Base-by-base conservation (phyloP, 2,113 vertebrate species). In the Coryphaenoides rupestris region DNA sequence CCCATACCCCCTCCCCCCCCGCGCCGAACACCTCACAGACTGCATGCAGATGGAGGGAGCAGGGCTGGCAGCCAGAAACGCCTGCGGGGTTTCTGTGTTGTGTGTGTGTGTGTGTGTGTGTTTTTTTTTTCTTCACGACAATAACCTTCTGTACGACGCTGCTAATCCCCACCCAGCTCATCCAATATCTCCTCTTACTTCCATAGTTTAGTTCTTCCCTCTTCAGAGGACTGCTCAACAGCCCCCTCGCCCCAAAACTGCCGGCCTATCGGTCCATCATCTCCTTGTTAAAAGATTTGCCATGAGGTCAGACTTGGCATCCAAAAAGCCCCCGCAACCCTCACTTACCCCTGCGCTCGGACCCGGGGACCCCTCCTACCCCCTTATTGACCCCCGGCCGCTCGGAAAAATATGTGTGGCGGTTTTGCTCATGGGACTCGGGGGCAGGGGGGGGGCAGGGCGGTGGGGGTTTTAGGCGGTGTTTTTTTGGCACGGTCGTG, bases 401-500 rank as follows among this genome's bases (percentile, higher is more conserved):
- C 82, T 85, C 83, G 83, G 13, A 69, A 46, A 84, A 89, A 88
- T 85, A 85, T 84, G 87, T n/a, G n/a, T 86, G 76, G 86, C 73
- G 87, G 88, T 86, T 89, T n/a, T 87, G 86, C 55, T 87, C 75
- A 62, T 71, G 50, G 79, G 78, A 84, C 75, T 85, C n/a, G n/a
- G n/a, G n/a, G n/a, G n/a, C n/a, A n/a, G n/a, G n/a, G n/a, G n/a
- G n/a, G n/a, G n/a, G n/a, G n/a, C n/a, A n/a, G 78, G 70, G 78
- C 75, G 56, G 82, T 74, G 85, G 81, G 78, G 73, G 80, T 72
- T 74, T n/a, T n/a, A n/a, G n/a, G n/a, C n/a, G n/a, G n/a, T n/a
- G n/a, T n/a, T n/a, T n/a, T n/a, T n/a, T 76, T 55, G 19, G 78
- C 63, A 55, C 69, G 60, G 69, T 66, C n/a, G 79, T 77, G 75